These are phyloP conservation scores for Oxycera nigricornis DNA, from an alignment of 2,888 invertebrate species.

Conservation along the genomic window DNA sequence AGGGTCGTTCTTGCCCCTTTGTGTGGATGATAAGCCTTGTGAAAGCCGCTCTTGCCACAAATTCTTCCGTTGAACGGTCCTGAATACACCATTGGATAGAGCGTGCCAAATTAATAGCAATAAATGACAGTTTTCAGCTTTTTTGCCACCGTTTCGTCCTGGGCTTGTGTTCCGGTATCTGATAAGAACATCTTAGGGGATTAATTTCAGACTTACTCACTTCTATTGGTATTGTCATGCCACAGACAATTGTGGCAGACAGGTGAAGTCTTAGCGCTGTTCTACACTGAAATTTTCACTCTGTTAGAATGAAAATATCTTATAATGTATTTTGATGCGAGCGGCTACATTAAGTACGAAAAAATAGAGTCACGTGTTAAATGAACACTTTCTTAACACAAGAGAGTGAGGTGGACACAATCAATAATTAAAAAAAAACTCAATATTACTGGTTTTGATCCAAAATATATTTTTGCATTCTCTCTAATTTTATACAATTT, in stretches of 20 bases:
- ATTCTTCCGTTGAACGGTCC: background rate
- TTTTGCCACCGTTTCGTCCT: constrained; percentile 4
- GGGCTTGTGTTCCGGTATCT: constrained; percentile 9
- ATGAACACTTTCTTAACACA: too few species aligned
- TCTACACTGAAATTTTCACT: background rate
- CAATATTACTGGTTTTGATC: too few species aligned
- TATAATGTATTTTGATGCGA: too few species aligned
- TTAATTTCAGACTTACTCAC: background rate
- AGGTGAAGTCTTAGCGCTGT: constrained; percentile 25
- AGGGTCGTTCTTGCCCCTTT: background rate
- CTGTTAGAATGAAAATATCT: background rate
- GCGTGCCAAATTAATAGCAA: constrained; percentile 24
- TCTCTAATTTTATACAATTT: too few species aligned
- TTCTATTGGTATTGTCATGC: background rate
- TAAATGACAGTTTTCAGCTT: constrained; percentile 39
- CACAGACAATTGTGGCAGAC: constrained; percentile 3
- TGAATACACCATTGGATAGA: background rate
- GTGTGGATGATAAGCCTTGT: background rate
- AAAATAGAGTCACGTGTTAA: too few species aligned
- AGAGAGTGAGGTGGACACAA: too few species aligned
- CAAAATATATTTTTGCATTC: too few species aligned
- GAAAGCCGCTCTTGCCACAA: background rate
- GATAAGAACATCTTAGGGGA: constrained; percentile 14
- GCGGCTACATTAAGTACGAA: too few species aligned
- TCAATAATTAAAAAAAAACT: too few species aligned